Evolutionary conservation across 2,113 vertebrate genomes (phyloP), one percentile per base, ranked within the genome.

Genomic region (Nettapus auritus): DNA sequence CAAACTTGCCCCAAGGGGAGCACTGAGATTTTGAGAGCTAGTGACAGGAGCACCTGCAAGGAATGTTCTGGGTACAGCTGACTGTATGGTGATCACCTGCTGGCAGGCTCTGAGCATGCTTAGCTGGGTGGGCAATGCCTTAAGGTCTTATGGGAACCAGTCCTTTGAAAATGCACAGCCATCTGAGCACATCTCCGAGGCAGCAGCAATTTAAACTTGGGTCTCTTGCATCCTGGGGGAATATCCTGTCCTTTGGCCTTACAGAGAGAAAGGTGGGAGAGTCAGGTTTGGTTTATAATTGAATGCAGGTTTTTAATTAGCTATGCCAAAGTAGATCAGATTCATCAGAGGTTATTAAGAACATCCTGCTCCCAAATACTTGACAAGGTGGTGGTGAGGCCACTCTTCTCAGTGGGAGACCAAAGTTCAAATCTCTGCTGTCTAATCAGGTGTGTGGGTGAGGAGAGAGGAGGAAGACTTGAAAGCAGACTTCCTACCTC

Each of bases 401-500:
- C 13, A 44, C 10, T 85, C 22, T 93, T 16, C 69, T 94, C 84
- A 82, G 40, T 50, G 48, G 74, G 48, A 95, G 81, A 84, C 89
- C 62, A 76, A 71, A 34, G 81, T 76, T 94, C 1, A 0, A 86
- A 93, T 77, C 46, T 87, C 68, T 93, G 55, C 59, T 92, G 90
- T 94, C 67, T 93, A 70, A 96, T 94, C 84, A 89, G 28, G 33
- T 86, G n/a, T 50, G 87, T 94, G 79, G 91, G 87, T 0, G 40
- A 88, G 44, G 16, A 88, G 50, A 88, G 75, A 74, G 70, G 19
- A 85, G 78, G 69, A 92, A 89, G 23, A 94, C 77, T 94, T 95
- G 87, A 94, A 97, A 96, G 95, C 48, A 92, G 40, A 91, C 91
- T 94, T 93, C 70, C 74, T 84, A 78, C 62, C 70, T 95, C 93